These are phyloP conservation scores for Sebastes jordani DNA, from an alignment of 2,797 vertebrate genomes.

Conservation along the genomic window DNA sequence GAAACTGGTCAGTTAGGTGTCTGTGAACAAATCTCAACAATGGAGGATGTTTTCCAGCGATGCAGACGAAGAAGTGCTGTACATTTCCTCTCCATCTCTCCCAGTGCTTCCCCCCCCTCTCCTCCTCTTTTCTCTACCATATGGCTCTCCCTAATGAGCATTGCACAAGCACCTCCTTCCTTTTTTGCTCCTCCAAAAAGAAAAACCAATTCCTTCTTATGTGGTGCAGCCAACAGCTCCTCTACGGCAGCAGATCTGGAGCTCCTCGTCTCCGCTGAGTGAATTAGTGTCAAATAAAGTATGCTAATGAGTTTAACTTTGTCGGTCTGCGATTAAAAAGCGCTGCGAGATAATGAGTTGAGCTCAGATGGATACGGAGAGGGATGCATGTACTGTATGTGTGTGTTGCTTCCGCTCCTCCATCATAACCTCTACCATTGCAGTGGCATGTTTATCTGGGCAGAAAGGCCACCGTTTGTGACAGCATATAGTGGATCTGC, in stretches of 20 bases:
- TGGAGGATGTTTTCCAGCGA: conserved; percentile 19
- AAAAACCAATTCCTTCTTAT: conserved; percentile 52
- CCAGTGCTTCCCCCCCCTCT: background rate
- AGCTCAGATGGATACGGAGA: conserved; percentile 6
- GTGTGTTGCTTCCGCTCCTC: background rate
- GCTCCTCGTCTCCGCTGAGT: conserved; percentile 47
- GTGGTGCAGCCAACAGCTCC: conserved; percentile 62
- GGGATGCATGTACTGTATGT: background rate
- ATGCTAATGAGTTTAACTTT: conserved; percentile 63
- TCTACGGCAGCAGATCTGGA: conserved; percentile 56
- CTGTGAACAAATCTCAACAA: conserved; percentile 29
- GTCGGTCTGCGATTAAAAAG: conserved; percentile 42
- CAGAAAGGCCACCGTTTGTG: background rate
- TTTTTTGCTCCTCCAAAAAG: conserved; percentile 66
- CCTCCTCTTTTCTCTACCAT: conserved; percentile 54
- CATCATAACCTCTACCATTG: background rate
- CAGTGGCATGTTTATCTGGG: background rate
- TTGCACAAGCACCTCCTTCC: conserved; percentile 45
- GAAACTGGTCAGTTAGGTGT: background rate
- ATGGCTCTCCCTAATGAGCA: conserved; percentile 76
- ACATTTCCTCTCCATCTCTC: conserved; percentile 25
- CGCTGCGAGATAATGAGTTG: conserved; percentile 34
- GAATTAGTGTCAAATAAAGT: conserved; percentile 63
- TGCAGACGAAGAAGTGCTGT: conserved; percentile 1
- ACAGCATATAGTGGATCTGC: background rate